phyloP scores from a whole-genome alignment of 2,888 invertebrate species.

The Lutraria lutraria region DNA sequence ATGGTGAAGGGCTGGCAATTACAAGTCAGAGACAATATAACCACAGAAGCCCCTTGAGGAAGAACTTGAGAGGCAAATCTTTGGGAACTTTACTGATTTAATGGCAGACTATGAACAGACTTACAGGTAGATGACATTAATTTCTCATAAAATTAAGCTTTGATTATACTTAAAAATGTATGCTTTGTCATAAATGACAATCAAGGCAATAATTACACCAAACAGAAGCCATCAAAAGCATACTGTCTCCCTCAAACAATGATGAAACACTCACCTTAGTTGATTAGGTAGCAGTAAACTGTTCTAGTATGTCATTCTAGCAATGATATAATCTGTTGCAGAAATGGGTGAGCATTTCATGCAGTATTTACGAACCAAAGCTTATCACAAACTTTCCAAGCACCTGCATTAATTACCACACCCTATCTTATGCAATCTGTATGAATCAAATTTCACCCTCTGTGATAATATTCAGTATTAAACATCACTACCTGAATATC shows the following conservation, averaged over 20 bases:
- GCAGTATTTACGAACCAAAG: not conserved
- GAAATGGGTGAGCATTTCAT: not conserved
- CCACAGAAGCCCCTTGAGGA: too few species aligned
- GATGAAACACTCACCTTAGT: not conserved
- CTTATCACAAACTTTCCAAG: not conserved
- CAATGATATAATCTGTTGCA: not conserved
- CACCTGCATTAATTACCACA: conserved; percentile 15
- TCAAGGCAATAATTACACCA: too few species aligned
- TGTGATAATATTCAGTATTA: not conserved
- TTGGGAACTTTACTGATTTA: too few species aligned
- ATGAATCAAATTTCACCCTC: conserved; percentile 2
- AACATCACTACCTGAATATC: not conserved
- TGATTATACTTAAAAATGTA: too few species aligned
- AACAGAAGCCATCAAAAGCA: not conserved
- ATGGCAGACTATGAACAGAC: too few species aligned
- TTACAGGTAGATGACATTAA: too few species aligned
- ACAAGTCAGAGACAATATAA: too few species aligned
- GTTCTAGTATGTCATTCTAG: not conserved
- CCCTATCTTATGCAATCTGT: conserved; percentile 1
- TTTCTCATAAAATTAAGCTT: too few species aligned
- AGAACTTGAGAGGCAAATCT: too few species aligned
- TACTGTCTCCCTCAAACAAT: not conserved
- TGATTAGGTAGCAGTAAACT: not conserved
- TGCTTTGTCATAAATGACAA: too few species aligned
- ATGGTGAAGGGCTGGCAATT: too few species aligned